Base-by-base conservation (phyloP, 30 jellyfish, hydroid and myxozoan species). In the Pseudorhiza aurosa region DNA sequence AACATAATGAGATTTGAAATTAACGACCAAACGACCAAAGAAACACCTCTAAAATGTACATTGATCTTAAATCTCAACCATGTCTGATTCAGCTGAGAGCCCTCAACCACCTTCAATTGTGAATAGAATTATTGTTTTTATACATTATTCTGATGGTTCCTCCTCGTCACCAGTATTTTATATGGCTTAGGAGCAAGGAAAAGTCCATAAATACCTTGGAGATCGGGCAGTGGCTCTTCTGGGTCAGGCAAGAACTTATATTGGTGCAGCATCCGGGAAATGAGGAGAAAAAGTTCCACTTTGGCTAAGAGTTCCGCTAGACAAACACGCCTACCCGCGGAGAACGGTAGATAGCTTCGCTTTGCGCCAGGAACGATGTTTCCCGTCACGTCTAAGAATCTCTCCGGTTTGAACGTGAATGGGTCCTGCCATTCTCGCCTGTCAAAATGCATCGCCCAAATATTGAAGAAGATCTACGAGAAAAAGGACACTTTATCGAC, bases 291-390 rank as follows among this genome's bases (percentile, higher is more conserved):
- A 24, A 87, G 77, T 49, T 87, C 96, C 77, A 87, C 67, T 50
- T 87, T 87, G 43, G 96, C 96, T 19, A 87, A 79, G 24, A 85
- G 59, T 46, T 87, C 96, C 10, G 96, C 96, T 53, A 87, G 46
- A 53, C 96, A 87, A 9, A 87, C 89, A 35, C 96, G 45, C 57
- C 96, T 29, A 9, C 96, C 96, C 8, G 96, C 96, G 3, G 96
- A 87, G 59, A 87, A 87, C 9, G 96, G 96, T 28, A 87, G 70
- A 49, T 77, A 87, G 45, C 93, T 83, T 35, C 72, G 56, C 40
- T 87, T 88, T 31, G 78, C 65, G 26, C 96, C 96, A 3, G 96
- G 96, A 11, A 78, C 63, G 43, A 87, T 67, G 17, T 78, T 60
- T 5, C 96, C 96, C 49, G 63, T 50, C 11, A 47, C 71, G 65